These are phyloP conservation scores for Protonemura montana DNA, from an alignment of 2,888 invertebrate species.

Conservation along the genomic window DNA sequence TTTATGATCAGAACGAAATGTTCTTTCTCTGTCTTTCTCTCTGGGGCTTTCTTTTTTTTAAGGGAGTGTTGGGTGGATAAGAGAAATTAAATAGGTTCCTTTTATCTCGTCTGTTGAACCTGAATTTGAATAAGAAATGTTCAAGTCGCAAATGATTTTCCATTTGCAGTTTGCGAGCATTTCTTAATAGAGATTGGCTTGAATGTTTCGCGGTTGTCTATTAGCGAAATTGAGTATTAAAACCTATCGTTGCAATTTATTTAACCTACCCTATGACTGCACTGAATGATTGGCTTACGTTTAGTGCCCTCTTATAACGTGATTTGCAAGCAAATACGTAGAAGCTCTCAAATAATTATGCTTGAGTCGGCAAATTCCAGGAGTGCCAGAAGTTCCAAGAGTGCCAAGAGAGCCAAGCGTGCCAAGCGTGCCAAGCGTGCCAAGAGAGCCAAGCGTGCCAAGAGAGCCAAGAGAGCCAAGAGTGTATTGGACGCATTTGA, in stretches of 20 bases:
- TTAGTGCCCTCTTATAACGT: background rate
- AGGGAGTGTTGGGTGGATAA: background rate
- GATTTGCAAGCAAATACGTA: background rate
- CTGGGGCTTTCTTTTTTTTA: too few relatives aligned
- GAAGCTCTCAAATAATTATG: slow-evolving; percentile 12
- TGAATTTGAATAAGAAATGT: too few relatives aligned
- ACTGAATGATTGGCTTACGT: background rate
- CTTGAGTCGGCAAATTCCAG: background rate
- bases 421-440: too few relatives aligned
- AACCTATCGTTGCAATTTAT: background rate
- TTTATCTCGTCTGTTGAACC: background rate
- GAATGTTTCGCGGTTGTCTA: background rate
- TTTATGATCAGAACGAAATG: background rate
- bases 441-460: too few relatives aligned
- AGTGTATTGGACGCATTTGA: background rate
- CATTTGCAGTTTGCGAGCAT: background rate
- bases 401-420: too few relatives aligned
- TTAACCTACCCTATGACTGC: background rate
- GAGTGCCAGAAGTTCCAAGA: too few relatives aligned
- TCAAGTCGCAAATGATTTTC: background rate
- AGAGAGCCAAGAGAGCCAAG: too few relatives aligned
- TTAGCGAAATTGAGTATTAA: background rate
- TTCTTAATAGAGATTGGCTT: background rate
- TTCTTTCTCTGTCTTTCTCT: background rate
- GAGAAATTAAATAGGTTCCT: background rate